A percentile compares a stretch with the other conserved stretches of the same genome.
These are phyloP conservation scores for Drosophila bocqueti DNA, from an alignment of 1,140 invertebrate species.

Conservation along the genomic window DNA sequence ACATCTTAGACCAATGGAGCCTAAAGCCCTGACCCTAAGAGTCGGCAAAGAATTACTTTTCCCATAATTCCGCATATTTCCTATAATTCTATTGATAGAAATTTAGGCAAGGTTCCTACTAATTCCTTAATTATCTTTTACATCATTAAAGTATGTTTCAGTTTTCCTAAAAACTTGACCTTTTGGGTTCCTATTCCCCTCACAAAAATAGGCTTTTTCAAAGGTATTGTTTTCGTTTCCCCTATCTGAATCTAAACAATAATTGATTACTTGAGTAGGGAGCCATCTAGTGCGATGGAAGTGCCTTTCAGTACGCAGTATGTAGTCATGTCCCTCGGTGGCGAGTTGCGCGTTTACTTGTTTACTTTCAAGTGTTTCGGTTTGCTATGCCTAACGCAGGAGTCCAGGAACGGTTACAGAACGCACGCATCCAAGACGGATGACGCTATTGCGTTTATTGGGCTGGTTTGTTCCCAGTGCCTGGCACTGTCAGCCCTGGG, in stretches of 20 bases:
- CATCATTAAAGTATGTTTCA: neutral
- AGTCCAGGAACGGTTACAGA: neutral
- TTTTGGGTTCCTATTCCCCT: too few relatives aligned
- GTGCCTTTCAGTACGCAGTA: conserved; percentile 11
- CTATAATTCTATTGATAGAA: neutral
- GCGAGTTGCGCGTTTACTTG: conserved; percentile 60
- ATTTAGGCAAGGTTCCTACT: too few relatives aligned
- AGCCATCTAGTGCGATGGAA: too few relatives aligned
- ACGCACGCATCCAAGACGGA: conserved; percentile 22
- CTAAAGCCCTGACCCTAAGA: too few relatives aligned
- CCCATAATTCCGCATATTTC: neutral
- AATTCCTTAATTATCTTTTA: neutral
- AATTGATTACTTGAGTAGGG: conserved; percentile 8
- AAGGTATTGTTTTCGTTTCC: neutral
- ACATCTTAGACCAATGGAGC: too few relatives aligned
- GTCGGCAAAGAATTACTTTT: neutral
- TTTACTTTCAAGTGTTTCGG: conserved; percentile 56
- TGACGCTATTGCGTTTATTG: conserved; percentile 11
- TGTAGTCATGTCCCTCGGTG: conserved; percentile 49
- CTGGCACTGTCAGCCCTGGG: conserved; percentile 15
- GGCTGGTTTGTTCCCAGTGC: conserved; percentile 29
- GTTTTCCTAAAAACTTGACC: neutral
- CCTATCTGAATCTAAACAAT: neutral
- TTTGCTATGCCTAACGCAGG: conserved; percentile 39
- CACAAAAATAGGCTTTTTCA: neutral